Percentiles rank a stretch among this genome's conserved stretches.
Conservation (phyloP, 2,797 vertebrate genomes). For the Thaleichthys pacificus region DNA sequence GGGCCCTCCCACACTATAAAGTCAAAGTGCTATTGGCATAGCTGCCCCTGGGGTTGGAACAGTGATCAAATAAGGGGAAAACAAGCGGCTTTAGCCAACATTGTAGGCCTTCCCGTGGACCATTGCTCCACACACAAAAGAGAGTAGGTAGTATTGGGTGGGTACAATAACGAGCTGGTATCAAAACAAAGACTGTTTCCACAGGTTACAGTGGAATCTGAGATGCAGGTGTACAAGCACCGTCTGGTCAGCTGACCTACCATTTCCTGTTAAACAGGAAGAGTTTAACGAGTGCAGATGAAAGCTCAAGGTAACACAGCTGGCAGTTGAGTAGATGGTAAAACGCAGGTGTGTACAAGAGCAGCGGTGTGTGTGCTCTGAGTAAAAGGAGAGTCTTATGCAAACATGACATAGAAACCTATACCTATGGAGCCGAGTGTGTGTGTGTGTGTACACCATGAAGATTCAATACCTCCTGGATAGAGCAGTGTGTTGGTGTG, state of each 20-base stretch:
- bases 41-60: conserved; percentile 45
- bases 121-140: conserved; percentile 5
- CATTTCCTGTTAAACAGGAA: conserved; percentile 73
- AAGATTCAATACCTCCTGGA: background rate
- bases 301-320: conserved; percentile 60
- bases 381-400: conserved; percentile 48
- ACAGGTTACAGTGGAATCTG: conserved; percentile 52
- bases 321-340: conserved; percentile 61
- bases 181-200: conserved; percentile 61
- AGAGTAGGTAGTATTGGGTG: conserved; percentile 17
- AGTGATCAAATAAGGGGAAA: conserved; percentile 60
- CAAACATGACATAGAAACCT: conserved; percentile 59
- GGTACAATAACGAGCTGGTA: conserved; percentile 41
- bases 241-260: conserved; percentile 63
- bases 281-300: conserved; percentile 52
- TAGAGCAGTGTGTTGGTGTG: background rate
- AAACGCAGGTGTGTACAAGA: conserved; percentile 58
- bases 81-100: conserved; percentile 36
- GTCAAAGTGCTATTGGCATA: conserved; percentile 41
- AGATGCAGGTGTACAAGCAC: conserved; percentile 58
- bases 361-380: conserved; percentile 35
- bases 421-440: conserved; percentile 19
- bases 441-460: background rate
- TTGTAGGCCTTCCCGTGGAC: conserved; percentile 34
- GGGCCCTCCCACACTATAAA: conserved; percentile 39